Base-by-base conservation (phyloP, 2,113 vertebrate genomes). In the Glareola pratincola region DNA sequence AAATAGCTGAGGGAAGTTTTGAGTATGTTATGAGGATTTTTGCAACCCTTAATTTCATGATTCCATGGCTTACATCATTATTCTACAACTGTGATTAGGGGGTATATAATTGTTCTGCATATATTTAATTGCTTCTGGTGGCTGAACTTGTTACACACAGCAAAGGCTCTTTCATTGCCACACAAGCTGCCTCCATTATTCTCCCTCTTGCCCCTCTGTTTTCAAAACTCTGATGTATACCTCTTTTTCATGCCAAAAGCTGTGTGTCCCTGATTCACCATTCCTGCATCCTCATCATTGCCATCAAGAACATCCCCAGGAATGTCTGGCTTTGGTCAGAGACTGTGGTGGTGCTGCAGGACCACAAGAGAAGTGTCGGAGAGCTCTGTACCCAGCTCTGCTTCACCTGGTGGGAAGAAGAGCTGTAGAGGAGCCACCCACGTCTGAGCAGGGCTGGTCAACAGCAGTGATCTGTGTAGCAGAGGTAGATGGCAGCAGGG, bases 281-380 rank as follows among this genome's bases (percentile, higher is more conserved):
- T 59, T 71, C 37, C 36, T 80, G 9, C n/a, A 75, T 68, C 41
- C 43, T 72, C 13, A 30, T 41, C 69, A 39, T 36, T 67, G 64
- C 83, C 62, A 34, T 67, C 41, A 20, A 71, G 71, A 64, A 26
- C 62, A 47, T 63, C 26, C 29, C 36, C 32, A n/a, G 75, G 22
- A 79, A 34, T 10, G 34, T 41, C 57, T 81, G n/a, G 27, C 45
- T 32, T 18, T 67, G 69, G 45, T 66, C 60, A 71, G 74, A 62
- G n/a, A 11, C 41, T 0, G 0, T 43, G 45, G 50, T 6, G 16
- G 29, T 50, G 51, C 39, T 36, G 8, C 37, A 10, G 32, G 43
- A 73, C 47, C 47, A 48, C 47, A 69, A 63, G 51, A 19, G 36
- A 15, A 26, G 41, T 12, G 37, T 71, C 0, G 0, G 18, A 62